A percentile compares a stretch with the other conserved stretches of the same genome.
These are phyloP conservation scores for Piaya cayana DNA, from an alignment of 2,113 vertebrate genomes.

Conservation along the genomic window DNA sequence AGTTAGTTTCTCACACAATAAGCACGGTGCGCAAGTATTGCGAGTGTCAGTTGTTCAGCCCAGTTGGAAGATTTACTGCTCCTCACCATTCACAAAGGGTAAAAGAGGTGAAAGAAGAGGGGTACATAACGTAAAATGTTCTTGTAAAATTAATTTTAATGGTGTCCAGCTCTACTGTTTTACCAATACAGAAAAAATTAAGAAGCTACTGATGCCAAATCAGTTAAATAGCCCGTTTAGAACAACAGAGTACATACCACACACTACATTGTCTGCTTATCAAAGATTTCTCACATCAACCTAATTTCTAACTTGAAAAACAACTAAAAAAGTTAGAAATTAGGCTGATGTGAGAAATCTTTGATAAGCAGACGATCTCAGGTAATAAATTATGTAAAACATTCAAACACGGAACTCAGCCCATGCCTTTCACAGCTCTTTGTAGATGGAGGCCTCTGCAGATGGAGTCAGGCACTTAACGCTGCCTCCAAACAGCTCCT, in stretches of 20 bases:
- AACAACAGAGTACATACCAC: not conserved
- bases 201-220: not conserved
- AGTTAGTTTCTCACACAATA: slow-evolving; percentile 77
- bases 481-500: not conserved
- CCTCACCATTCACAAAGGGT: slow-evolving; percentile 42
- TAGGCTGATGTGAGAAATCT: too few species aligned
- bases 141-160: slow-evolving; percentile 2
- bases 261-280: not conserved
- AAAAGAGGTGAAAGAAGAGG: not conserved
- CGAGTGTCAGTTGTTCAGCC: slow-evolving; percentile 71
- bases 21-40: slow-evolving; percentile 73
- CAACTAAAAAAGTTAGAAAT: too few species aligned
- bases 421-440: not conserved
- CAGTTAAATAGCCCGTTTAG: not conserved
- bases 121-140: not conserved
- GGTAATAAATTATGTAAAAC: not conserved
- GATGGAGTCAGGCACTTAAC: not conserved
- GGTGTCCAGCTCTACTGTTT: not conserved
- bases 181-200: not conserved
- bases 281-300: not conserved
- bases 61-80: slow-evolving; percentile 67
- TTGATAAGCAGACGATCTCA: too few species aligned
- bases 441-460: not conserved
- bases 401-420: not conserved
- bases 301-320: not conserved